Evolutionary conservation across 2,797 vertebrate species (phyloP), one percentile per base, ranked within the genome.

Genomic region (Channa striata): DNA sequence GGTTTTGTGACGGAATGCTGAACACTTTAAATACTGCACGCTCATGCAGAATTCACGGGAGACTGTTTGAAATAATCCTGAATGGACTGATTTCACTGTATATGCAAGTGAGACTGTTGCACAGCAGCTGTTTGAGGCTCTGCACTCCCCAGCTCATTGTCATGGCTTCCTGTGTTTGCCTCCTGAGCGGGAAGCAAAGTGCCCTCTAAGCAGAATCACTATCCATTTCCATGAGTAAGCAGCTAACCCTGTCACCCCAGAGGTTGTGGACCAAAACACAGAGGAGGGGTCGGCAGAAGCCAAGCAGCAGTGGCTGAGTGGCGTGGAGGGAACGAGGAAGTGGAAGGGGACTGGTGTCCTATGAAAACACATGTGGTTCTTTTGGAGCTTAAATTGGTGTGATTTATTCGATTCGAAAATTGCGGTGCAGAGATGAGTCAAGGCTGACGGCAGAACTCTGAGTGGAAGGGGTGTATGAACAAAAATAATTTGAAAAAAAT

Each of bases 221-320:
- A 76, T 88, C 74, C 65, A 77, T 93, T 92, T 90, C 71, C 91
- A 93, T 93, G 92, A 94, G 91, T 93, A 93, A 94, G 93, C 93
- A 94, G 78, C 91, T 89, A 74, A 91, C 86, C 89, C 78, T 37
- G 40, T 89, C 78, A 82, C 82, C 87, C 82, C 81, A 74, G 84
- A 86, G 80, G 77, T 83, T 50, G 78, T 19, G 9, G 63, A 81
- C 71, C 81, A 68, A 81, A 85, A 90, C 83, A 80, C 79, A 81
- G 78, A 75, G 77, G 75, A 66, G 68, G 81, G 85, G 69, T 74
- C 51, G 21, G 65, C 62, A 51, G 57, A 68, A 70, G 76, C 62
- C 44, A 37, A 73, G 80, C 76, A 73, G 69, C 73, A 72, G 53
- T 20, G 72, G 70, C 48, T 59, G 60, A 74, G 16, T 33, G 67